phyloP scores from a whole-genome alignment of 2,113 vertebrate genomes.

The Boulengeromyrus knoepffleri region DNA sequence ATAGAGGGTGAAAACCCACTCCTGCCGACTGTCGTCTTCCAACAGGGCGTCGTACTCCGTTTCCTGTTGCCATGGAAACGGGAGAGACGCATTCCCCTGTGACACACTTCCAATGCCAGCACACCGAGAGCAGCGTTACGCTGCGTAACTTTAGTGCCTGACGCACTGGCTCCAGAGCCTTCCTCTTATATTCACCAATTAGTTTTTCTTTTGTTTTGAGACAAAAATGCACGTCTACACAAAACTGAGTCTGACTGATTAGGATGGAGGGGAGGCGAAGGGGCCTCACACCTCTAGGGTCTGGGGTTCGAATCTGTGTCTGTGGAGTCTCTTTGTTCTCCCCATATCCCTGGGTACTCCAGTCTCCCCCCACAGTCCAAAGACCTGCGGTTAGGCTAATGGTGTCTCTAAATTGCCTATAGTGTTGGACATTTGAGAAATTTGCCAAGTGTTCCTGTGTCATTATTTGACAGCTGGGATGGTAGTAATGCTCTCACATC shows the following conservation, averaged over 20 bases:
- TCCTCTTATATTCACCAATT: background rate
- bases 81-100: background rate
- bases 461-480: background rate
- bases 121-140: background rate
- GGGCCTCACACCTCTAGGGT: background rate
- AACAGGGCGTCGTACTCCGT: constrained; percentile 67
- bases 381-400: background rate
- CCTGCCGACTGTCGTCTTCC: constrained; percentile 73
- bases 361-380: background rate
- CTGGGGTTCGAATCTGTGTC: background rate
- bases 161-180: background rate
- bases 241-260: background rate
- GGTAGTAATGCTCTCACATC: constrained; percentile 47
- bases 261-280: background rate
- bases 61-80: constrained; percentile 56
- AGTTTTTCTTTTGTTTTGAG: background rate
- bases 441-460: background rate
- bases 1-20: constrained; percentile 85
- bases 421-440: background rate
- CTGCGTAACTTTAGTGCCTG: background rate
- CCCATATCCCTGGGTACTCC: background rate
- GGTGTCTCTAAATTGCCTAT: background rate
- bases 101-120: background rate
- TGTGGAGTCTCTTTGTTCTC: background rate
- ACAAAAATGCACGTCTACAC: background rate